phyloP scores from a whole-genome alignment of 2,113 vertebrate genomes.

The Cheirogaleus medius region DNA sequence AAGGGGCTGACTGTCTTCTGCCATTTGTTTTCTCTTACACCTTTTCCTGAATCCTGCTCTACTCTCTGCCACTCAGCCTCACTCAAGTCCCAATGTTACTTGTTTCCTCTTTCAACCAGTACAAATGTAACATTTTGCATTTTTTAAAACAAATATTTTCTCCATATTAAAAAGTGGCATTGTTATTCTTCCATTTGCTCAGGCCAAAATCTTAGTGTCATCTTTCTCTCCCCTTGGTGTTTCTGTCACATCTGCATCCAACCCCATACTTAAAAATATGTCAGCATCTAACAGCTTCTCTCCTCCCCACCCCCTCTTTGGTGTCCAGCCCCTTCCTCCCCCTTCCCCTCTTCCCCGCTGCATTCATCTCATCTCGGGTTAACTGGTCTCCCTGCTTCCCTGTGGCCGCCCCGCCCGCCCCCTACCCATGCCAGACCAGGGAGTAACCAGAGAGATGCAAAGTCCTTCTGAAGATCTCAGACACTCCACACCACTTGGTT shows the following conservation, averaged over 20 bases:
- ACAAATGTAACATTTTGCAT: not conserved
- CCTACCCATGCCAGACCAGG: too few relatives aligned
- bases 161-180: not conserved
- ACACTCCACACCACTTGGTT: rapidly evolving
- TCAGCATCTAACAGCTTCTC: not conserved
- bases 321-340: rapidly evolving
- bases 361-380: not conserved
- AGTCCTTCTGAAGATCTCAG: not conserved
- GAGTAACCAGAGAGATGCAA: not conserved
- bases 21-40: not conserved
- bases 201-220: not conserved
- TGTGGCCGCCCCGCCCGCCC: rapidly evolving
- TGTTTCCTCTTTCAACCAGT: not conserved
- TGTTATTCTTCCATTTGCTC: not conserved
- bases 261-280: not conserved
- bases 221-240: too few relatives aligned
- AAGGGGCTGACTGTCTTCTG: not conserved
- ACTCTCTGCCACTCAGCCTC: not conserved
- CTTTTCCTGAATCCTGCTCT: not conserved
- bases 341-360: rapidly evolving
- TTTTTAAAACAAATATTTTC: not conserved
- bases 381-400: not conserved
- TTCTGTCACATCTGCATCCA: too few relatives aligned
- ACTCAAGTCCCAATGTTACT: rapidly evolving
- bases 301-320: rapidly evolving